A percentile compares a stretch with the other conserved stretches of the same genome.
These are phyloP conservation scores for Tonatia bakeri DNA, from an alignment of 2,113 vertebrate species.

Conservation along the genomic window DNA sequence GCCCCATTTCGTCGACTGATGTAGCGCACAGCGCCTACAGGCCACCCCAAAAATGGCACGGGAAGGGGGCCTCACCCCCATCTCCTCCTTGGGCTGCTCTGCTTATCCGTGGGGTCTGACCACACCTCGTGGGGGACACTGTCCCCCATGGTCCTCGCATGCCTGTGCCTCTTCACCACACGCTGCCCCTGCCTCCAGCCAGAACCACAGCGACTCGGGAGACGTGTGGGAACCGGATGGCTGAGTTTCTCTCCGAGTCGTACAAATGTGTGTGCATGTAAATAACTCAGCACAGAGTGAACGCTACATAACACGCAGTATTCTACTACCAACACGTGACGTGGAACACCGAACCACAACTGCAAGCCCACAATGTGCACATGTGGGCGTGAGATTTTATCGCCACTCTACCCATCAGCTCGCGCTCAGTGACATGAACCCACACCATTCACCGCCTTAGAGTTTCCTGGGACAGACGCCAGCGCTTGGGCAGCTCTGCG, in stretches of 20 bases:
- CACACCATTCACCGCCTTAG: too few relatives aligned
- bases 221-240: too few relatives aligned
- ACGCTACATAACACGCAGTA: too few relatives aligned
- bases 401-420: too few relatives aligned
- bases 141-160: rapidly evolving
- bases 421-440: too few relatives aligned
- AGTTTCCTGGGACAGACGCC: rapidly evolving
- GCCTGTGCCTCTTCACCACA: not conserved
- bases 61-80: rapidly evolving
- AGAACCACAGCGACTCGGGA: rapidly evolving
- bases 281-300: not conserved
- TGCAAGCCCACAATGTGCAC: too few relatives aligned
- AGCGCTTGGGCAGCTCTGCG: too few relatives aligned
- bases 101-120: not conserved
- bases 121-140: not conserved
- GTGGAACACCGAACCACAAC: too few relatives aligned
- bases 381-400: too few relatives aligned
- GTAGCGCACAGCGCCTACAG: rapidly evolving
- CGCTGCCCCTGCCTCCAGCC: not conserved
- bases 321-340: too few relatives aligned
- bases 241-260: not conserved
- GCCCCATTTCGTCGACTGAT: rapidly evolving
- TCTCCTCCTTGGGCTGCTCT: not conserved
- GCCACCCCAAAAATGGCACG: rapidly evolving
- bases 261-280: rapidly evolving